Percentiles rank a stretch among this genome's conserved stretches.
phyloP scores from a whole-genome alignment of 2,113 vertebrate species.

The Scopus umbretta region DNA sequence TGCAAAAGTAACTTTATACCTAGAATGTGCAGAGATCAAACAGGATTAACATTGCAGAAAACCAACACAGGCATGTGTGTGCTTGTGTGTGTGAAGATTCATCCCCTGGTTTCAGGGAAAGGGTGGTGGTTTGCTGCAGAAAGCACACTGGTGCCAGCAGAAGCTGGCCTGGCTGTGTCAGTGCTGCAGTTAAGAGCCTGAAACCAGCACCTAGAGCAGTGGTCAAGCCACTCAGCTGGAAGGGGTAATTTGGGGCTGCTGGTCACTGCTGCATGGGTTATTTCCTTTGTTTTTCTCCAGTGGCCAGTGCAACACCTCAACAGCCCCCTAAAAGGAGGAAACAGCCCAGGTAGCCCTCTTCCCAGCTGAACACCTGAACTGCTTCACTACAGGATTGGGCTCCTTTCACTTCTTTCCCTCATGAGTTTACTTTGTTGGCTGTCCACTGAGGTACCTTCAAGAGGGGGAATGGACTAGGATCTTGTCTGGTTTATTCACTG shows the following conservation, averaged over 20 bases:
- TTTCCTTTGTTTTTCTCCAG: background rate
- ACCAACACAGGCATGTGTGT: background rate
- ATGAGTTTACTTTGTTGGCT: background rate
- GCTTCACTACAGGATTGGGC: background rate
- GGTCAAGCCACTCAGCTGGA: background rate
- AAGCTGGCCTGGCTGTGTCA: background rate
- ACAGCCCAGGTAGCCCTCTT: background rate
- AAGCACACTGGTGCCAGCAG: background rate
- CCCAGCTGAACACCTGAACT: background rate
- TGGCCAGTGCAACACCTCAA: background rate
- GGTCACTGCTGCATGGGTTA: background rate
- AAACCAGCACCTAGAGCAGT: background rate
- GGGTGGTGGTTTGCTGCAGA: background rate
- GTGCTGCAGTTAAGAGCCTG: background rate
- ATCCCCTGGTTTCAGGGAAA: background rate
- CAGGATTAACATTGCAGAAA: background rate
- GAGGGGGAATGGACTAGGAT: background rate
- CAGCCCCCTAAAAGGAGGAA: background rate
- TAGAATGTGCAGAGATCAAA: background rate
- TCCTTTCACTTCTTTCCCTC: background rate
- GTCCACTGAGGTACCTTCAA: background rate
- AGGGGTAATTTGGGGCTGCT: background rate
- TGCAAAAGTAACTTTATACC: background rate
- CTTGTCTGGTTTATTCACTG: background rate
- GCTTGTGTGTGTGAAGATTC: background rate